Conservation (phyloP, 2,113 vertebrate genomes). For the Lepus timidus region DNA sequence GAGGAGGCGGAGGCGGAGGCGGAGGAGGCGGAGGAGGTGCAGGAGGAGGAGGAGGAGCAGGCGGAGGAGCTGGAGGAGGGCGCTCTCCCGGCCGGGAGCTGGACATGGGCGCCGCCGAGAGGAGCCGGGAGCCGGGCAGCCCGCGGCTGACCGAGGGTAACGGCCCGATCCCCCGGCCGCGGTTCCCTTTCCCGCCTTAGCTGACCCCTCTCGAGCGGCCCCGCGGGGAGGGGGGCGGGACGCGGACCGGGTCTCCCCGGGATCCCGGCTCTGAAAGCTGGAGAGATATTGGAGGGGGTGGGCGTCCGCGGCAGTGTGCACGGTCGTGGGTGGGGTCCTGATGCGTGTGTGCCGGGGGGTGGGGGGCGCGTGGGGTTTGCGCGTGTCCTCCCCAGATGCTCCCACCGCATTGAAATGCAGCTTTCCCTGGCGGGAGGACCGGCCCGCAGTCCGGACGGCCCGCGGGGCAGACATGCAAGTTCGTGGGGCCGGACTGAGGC, state of each 20-base stretch:
- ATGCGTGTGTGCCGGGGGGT: not conserved
- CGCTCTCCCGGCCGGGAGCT: conserved; percentile 93
- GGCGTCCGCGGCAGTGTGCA: not conserved
- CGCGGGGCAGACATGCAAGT: conserved; percentile 63
- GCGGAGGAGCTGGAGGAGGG: conserved; percentile 83
- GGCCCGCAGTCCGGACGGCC: not conserved
- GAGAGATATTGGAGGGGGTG: not conserved
- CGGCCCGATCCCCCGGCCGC: conserved; percentile 63
- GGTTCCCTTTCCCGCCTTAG: conserved; percentile 62
- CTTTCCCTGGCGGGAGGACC: not conserved
- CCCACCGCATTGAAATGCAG: not conserved
- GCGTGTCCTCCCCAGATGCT: conserved; percentile 12
- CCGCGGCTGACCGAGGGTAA: conserved; percentile 97
- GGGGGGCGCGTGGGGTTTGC: not conserved
- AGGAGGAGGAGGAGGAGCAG: conserved; percentile 75
- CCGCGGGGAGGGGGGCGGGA: conserved; percentile 8
- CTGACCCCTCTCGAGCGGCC: not conserved
- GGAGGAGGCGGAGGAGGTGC: conserved; percentile 75
- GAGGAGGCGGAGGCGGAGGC: conserved; percentile 77
- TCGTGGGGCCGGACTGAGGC: not conserved
- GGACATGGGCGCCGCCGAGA: conserved; percentile 95
- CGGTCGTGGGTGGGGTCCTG: conserved; percentile 65
- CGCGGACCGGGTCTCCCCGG: conserved; percentile 21
- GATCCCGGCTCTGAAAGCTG: conserved; percentile 29
- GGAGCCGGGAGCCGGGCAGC: conserved; percentile 93